Base-by-base conservation (phyloP, 2,888 invertebrate genomes). In the Blera fallax region DNA sequence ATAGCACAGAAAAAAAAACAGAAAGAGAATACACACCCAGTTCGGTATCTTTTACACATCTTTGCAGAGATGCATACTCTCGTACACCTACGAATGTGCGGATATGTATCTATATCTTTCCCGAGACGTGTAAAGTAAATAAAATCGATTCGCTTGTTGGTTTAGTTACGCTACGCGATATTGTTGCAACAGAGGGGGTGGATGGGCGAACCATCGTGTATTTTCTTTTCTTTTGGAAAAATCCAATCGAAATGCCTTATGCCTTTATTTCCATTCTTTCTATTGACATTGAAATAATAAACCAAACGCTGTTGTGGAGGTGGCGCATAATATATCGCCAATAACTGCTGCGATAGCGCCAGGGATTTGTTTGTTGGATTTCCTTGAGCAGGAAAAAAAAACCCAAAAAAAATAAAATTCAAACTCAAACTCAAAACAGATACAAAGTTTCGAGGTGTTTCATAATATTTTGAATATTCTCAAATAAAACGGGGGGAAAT, bases 271-370 rank as follows among this genome's bases (percentile, higher is more conserved):
- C 2, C 4, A 24, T 24, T 24, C 24, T 32, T 34, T 34, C 48
- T 43, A 43, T 34, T n/a, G 73, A 29, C 40, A 40, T 21, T 64
- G 54, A 48, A 67, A 58, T 50, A 67, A 76, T 50, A 76, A 67
- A 76, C 58, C 48, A 58, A 56, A 18, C 18, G 7, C 2, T 14
- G 27, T 3, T 16, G 10, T n/a, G 18, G n/a, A 29, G 43, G 43
- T 43, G 6, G n/a, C 18, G n/a, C 24, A 11, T 2, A 3, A 29
- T 18, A 16, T 18, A 34, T 27, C 2, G 48, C 11, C 32, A 64
- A 64, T 34, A 21, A 18, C 32, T 65, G 29, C 29, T 7, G 14
- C 43, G 29, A 11, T 21, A 18, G 16, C 32, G 48, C 11, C 32
- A 32, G 16, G 10, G 60, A 45, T 56, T 58, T 37, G 70, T 58